Conservation (phyloP, 2,888 invertebrate genomes). For the Plagodis dolabraria region DNA sequence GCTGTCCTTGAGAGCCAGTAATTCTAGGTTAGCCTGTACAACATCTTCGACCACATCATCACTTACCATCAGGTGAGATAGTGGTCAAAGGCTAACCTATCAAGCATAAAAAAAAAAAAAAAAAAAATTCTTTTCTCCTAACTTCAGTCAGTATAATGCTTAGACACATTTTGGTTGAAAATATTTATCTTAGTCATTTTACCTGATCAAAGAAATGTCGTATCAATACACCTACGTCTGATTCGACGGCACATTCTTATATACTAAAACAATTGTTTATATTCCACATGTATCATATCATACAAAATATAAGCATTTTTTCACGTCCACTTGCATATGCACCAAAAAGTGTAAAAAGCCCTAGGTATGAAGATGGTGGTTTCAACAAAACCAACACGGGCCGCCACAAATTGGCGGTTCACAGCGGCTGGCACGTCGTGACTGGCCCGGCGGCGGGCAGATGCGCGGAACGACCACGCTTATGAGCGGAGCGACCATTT, state of each 20-base stretch:
- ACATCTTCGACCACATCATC: no score
- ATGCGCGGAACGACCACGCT: constrained; percentile 29
- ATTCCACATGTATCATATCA: constrained; percentile 19
- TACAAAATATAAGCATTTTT: constrained; percentile 44
- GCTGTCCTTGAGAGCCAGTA: no score
- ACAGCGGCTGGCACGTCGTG: constrained; percentile 76
- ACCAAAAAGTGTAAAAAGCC: constrained; percentile 72
- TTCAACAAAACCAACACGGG: constrained; percentile 84
- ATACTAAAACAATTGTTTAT: constrained; percentile 2
- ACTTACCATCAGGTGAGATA: no score
- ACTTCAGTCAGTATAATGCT: no score
- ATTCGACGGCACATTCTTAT: constrained; percentile 3
- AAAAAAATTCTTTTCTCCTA: no score
- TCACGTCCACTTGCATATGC: constrained; percentile 48
- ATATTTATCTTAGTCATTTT: constrained; percentile 3
- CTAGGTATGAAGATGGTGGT: constrained; percentile 78
- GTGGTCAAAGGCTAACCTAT: no score
- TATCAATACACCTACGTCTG: not conserved
- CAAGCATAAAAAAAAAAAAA: no score
- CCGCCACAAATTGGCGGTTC: constrained; percentile 83
- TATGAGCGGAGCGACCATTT: constrained; percentile 53
- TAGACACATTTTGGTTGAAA: no score
- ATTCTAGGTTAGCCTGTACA: no score
- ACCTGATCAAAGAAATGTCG: not conserved
- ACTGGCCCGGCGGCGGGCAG: constrained; percentile 69